Evolutionary conservation across 2,113 vertebrate species (phyloP), one percentile per base, ranked within the genome.

Genomic region (Strix aluco): DNA sequence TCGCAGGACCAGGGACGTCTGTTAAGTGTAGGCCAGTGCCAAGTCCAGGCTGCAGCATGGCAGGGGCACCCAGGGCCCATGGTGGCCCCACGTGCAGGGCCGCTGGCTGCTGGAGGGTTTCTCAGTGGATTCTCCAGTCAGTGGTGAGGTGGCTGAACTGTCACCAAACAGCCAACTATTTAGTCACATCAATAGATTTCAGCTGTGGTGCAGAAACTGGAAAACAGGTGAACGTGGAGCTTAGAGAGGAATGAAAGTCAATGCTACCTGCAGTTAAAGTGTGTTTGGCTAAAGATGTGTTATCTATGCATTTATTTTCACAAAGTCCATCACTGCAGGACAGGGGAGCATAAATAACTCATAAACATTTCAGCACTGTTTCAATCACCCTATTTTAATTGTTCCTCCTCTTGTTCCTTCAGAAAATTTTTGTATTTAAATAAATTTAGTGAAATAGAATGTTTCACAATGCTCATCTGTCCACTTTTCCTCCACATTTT

Each of bases 1-100:
- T 7, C 0, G 0, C 6, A 14, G 57, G 19, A 38, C 15, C 0
- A 0, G 36, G 19, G 15, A 47, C 4, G 17, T 29, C 27, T 19
- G 2, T 30, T 13, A 71, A 34, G 14, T 7, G 17, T 75, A 47
- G 32, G 22, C 17, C 51, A 44, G 27, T 0, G 2, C 16, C 67
- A 46, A 66, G n/a, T 25, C 12, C 2, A 1, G 25, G 38, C 20
- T 54, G 29, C 13, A 15, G 52, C 1, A 4, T 36, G 30, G 30
- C 0, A 0, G n/a, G 55, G 18, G 10, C 38, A 73, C 34, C 25
- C 54, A 42, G 21, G 26, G 22, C 21, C n/a, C 36, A 16, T 0
- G 0, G 10, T 19, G 65, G 19, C 20, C 55, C 38, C 38, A 15
- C 10, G 9, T 2, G 1, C 38, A 65, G 25, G n/a, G 29, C 38